These are phyloP conservation scores for Lethenteron camtschaticum DNA, from an alignment of 2,113 vertebrate genomes.

Conservation along the genomic window DNA sequence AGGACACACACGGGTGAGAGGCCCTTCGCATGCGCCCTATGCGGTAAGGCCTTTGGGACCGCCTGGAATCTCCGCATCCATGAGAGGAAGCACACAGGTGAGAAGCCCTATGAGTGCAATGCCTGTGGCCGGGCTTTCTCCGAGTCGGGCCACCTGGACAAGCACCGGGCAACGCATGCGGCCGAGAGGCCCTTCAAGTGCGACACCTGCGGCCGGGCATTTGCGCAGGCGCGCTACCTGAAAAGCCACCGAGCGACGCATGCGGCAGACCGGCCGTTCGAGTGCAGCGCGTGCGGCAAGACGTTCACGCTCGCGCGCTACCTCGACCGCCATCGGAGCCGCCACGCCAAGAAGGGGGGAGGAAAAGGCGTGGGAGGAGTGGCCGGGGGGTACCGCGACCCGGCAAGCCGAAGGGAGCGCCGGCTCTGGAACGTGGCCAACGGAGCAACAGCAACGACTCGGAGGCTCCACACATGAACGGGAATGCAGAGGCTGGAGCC, in stretches of 20 bases:
- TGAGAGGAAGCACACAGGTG: background rate
- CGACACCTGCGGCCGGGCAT: background rate
- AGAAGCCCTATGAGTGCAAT: background rate
- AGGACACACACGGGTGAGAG: conserved; percentile 6
- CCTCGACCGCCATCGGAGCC: too few species aligned
- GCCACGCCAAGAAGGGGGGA: too few species aligned
- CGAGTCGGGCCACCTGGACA: background rate
- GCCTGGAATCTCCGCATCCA: background rate
- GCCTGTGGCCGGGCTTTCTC: background rate
- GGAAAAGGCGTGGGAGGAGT: too few species aligned
- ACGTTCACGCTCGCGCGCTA: too few species aligned
- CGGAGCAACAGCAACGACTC: too few species aligned
- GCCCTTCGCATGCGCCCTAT: background rate
- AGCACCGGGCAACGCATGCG: background rate
- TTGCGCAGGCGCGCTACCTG: background rate
- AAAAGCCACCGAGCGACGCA: background rate
- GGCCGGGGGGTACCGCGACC: too few species aligned
- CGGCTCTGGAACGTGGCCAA: too few species aligned
- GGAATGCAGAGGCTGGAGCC: too few species aligned
- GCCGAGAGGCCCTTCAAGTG: background rate
- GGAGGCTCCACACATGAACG: too few species aligned
- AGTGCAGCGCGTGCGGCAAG: too few species aligned
- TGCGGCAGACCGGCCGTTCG: background rate
- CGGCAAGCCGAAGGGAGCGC: too few species aligned
- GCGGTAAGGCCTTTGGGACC: background rate